Percentiles rank a stretch among this genome's conserved stretches.
Conservation (phyloP, 2,888 invertebrate genomes). For the Tortricodes alternella region DNA sequence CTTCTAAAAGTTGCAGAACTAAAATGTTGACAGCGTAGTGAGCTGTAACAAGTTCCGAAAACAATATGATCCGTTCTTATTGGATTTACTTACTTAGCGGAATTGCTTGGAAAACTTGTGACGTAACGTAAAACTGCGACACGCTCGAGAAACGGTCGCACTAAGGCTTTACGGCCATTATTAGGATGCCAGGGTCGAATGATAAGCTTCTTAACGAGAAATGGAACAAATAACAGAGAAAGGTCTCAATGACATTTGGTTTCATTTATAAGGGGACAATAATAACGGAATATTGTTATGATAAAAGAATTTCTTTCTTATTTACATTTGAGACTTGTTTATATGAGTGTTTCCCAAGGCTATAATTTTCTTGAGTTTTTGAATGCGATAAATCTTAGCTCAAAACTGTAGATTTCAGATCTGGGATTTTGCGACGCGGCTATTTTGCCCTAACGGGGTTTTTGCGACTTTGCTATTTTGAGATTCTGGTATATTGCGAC, state of each 20-base stretch:
- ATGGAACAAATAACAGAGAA: neutral
- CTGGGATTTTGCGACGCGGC: too few species aligned
- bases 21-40: neutral
- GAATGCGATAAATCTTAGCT: too few species aligned
- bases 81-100: constrained; percentile 17
- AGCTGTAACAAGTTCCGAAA: neutral
- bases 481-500: too few species aligned
- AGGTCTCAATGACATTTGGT: neutral
- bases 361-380: too few species aligned
- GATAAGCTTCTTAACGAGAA: neutral
- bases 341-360: too few species aligned
- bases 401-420: too few species aligned
- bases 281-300: neutral
- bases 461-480: too few species aligned
- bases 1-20: too few species aligned
- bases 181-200: neutral
- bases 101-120: constrained; percentile 14
- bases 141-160: neutral
- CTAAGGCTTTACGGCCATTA: constrained; percentile 3
- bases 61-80: constrained; percentile 16
- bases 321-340: too few species aligned
- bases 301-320: neutral
- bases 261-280: neutral
- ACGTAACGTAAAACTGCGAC: constrained; percentile 2
- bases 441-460: too few species aligned